phyloP scores from a whole-genome alignment of 2,888 invertebrate genomes.

The Agrotis exclamationis region DNA sequence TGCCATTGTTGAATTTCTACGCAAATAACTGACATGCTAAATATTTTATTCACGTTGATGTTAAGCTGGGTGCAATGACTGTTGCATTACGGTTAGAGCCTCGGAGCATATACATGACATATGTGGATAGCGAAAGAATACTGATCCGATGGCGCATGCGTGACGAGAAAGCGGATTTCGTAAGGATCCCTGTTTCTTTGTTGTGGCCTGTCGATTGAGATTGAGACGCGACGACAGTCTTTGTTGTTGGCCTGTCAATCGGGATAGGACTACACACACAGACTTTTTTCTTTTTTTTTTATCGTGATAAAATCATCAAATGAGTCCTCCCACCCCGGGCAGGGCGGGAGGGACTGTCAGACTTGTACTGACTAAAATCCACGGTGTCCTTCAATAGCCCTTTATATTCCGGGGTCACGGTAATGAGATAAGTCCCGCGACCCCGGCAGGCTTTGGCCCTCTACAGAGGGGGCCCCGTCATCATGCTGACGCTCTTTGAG shows the following conservation, averaged over 20 bases:
- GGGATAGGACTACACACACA: too few species aligned
- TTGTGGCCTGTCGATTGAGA: slow-evolving; percentile 43
- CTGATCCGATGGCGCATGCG: slow-evolving; percentile 54
- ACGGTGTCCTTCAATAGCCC: too few species aligned
- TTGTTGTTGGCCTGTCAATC: neutral
- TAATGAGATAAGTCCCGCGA: too few species aligned
- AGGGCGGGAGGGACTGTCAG: too few species aligned
- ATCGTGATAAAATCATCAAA: too few species aligned
- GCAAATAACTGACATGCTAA: slow-evolving; percentile 59
- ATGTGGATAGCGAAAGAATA: slow-evolving; percentile 62
- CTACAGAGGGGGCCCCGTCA: too few species aligned
- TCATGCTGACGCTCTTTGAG: too few species aligned
- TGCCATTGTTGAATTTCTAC: slow-evolving; percentile 65
- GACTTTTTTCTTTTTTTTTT: too few species aligned
- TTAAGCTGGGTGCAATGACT: slow-evolving; percentile 66
- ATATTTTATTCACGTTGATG: slow-evolving; percentile 69
- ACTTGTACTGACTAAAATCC: too few species aligned
- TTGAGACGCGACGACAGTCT: slow-evolving; percentile 5
- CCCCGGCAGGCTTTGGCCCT: too few species aligned
- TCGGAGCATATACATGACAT: slow-evolving; percentile 48
- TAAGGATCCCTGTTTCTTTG: slow-evolving; percentile 51
- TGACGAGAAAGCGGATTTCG: slow-evolving; percentile 63
- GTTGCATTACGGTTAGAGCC: slow-evolving; percentile 63
- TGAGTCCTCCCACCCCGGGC: too few species aligned
- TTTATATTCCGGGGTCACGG: too few species aligned